Conservation (phyloP, 2,888 invertebrate genomes). For the Mythimna impura region DNA sequence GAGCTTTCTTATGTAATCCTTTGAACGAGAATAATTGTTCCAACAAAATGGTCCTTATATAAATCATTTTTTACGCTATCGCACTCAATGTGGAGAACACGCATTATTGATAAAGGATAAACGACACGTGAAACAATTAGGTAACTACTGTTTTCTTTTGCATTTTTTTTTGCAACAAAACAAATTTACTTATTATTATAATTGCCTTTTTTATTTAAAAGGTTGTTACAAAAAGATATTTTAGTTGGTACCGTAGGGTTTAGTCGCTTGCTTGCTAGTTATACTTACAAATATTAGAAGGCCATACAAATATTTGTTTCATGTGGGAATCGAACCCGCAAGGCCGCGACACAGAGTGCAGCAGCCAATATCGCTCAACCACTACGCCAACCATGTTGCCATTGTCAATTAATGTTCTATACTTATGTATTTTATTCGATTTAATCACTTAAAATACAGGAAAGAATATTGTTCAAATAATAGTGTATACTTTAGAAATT, state of each 20-base stretch:
- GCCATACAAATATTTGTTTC: too few species aligned
- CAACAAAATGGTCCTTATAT: too few species aligned
- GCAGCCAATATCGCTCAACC: too few species aligned
- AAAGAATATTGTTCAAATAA: conserved; percentile 5
- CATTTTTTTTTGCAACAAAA: neutral
- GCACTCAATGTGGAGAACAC: neutral
- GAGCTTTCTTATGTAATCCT: neutral
- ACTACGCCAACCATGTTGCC: too few species aligned
- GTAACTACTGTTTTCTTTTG: too few species aligned
- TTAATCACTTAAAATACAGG: neutral
- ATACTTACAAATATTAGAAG: too few species aligned
- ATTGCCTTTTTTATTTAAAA: neutral
- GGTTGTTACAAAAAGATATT: neutral
- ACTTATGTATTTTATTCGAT: neutral
- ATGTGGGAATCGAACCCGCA: too few species aligned
- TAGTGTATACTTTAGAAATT: conserved; percentile 7
- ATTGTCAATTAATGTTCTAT: neutral
- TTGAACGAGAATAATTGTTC: conserved; percentile 27
- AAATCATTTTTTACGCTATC: too few species aligned
- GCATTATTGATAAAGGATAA: neutral
- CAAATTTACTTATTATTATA: too few species aligned
- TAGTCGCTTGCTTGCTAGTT: too few species aligned
- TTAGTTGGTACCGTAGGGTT: neutral
- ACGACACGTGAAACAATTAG: neutral
- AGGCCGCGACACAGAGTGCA: too few species aligned